A percentile compares a stretch with the other conserved stretches of the same genome.
phyloP scores from a whole-genome alignment of 2,888 invertebrate genomes.

The Fissipunctia ypsillon region DNA sequence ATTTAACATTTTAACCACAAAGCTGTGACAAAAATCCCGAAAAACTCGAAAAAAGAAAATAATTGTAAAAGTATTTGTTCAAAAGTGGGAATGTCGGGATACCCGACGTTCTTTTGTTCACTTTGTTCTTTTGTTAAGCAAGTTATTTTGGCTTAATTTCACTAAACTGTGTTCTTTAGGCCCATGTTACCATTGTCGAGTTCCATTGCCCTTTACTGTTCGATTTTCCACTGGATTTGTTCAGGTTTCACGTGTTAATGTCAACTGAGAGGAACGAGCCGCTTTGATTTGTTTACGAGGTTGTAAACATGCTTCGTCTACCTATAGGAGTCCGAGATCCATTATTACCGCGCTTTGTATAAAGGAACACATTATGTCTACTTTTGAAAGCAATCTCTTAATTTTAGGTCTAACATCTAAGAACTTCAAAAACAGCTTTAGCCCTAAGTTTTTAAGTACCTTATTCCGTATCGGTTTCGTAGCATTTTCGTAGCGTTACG shows the following conservation, averaged over 20 bases:
- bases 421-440: not conserved
- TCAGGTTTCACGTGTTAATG: conserved; percentile 14
- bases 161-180: conserved; percentile 46
- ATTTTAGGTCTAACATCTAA: not conserved
- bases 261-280: not conserved
- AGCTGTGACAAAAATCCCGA: conserved; percentile 58
- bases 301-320: not conserved
- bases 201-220: conserved; percentile 28
- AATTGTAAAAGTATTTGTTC: conserved; percentile 60
- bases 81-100: conserved; percentile 61
- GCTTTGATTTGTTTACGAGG: conserved; percentile 17
- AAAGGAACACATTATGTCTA: not conserved
- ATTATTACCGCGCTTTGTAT: not conserved
- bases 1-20: conserved; percentile 38
- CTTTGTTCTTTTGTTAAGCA: conserved; percentile 65
- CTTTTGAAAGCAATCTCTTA: not conserved
- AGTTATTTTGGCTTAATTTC: conserved; percentile 65
- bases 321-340: not conserved
- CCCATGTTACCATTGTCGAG: conserved; percentile 6
- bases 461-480: not conserved
- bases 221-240: conserved; percentile 21
- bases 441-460: too few relatives aligned
- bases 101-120: conserved; percentile 60
- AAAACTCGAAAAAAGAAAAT: conserved; percentile 50
- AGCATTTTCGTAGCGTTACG: not conserved